Conservation (phyloP, 2,113 vertebrate species). For the Arvicanthis niloticus region DNA sequence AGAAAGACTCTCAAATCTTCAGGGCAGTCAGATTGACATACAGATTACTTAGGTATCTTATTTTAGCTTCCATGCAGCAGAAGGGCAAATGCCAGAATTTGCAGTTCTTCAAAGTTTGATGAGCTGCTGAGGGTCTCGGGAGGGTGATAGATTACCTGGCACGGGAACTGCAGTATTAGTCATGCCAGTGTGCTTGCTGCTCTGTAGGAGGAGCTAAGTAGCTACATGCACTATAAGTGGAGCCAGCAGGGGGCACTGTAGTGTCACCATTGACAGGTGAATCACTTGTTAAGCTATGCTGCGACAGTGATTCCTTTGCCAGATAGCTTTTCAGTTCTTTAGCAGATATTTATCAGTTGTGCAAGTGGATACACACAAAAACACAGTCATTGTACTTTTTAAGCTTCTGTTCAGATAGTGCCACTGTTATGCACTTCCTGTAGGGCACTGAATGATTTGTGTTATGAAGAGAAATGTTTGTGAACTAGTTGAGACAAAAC, state of each 20-base stretch:
- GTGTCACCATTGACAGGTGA: neutral
- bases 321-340: neutral
- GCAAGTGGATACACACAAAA: neutral
- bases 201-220: neutral
- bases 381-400: neutral
- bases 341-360: slow-evolving; percentile 31
- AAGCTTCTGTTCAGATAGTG: neutral
- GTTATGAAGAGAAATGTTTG: slow-evolving; percentile 15
- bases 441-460: slow-evolving; percentile 28
- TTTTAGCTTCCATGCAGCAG: slow-evolving; percentile 18
- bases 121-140: slow-evolving; percentile 21
- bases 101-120: slow-evolving; percentile 18
- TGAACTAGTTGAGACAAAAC: slow-evolving; percentile 11
- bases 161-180: neutral
- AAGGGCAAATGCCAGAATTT: neutral
- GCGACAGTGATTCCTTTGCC: neutral
- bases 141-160: neutral
- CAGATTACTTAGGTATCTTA: slow-evolving; percentile 8
- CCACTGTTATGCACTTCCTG: neutral
- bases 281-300: neutral
- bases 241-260: slow-evolving; percentile 76
- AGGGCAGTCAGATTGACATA: neutral
- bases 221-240: slow-evolving; percentile 19
- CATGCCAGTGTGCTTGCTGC: slow-evolving; percentile 17
- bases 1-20: neutral